phyloP scores from a whole-genome alignment of 2,888 invertebrate species.

The Aphodius granarius region DNA sequence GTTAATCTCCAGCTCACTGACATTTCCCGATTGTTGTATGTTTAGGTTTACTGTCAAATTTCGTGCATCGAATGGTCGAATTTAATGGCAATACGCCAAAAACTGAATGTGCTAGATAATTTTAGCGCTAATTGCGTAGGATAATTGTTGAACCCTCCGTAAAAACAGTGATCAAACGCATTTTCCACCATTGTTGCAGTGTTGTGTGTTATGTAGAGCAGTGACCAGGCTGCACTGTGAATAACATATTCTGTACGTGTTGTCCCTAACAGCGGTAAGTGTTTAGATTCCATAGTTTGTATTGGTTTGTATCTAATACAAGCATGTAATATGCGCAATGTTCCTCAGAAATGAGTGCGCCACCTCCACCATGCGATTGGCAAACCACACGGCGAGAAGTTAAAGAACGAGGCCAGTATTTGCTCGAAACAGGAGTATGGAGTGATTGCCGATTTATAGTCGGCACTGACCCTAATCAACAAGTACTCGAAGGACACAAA shows the following conservation, averaged over 20 bases:
- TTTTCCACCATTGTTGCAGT: neutral
- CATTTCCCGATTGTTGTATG: neutral
- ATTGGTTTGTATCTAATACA: too few relatives aligned
- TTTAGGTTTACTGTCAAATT: neutral
- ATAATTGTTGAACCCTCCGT: neutral
- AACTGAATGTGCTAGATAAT: neutral
- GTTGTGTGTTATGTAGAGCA: neutral
- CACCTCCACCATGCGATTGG: conserved; percentile 67
- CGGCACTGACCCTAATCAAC: conserved; percentile 75
- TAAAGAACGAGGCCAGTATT: conserved; percentile 71
- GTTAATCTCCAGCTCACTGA: too few relatives aligned
- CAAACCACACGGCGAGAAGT: conserved; percentile 72
- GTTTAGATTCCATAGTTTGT: neutral
- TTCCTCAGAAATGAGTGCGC: conserved; percentile 52
- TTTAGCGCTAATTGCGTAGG: neutral
- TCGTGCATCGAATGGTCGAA: neutral
- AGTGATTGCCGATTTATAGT: conserved; percentile 82
- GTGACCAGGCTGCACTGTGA: neutral
- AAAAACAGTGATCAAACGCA: neutral
- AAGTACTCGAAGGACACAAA: conserved; percentile 75
- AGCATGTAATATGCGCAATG: neutral
- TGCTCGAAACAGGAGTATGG: conserved; percentile 81
- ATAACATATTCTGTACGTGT: neutral
- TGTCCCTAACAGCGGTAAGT: neutral
- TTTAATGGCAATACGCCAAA: neutral